Evolutionary conservation across 1,140 invertebrate species (phyloP).

Genomic region (Atta texana): DNA sequence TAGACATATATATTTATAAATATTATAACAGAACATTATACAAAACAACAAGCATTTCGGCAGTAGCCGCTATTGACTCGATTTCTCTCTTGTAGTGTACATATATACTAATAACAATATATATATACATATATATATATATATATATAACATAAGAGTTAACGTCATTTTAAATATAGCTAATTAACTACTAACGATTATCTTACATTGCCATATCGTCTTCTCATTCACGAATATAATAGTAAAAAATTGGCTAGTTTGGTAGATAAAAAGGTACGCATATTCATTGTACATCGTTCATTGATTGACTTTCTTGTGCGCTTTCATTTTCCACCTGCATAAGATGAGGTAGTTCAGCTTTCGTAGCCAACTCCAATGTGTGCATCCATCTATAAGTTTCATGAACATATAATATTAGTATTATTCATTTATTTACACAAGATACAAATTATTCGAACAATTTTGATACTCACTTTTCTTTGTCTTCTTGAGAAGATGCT

Average conservation of each 20-base stretch:
- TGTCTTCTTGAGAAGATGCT: constrained; percentile 84
- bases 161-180: constrained; percentile 76
- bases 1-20: constrained; percentile 83
- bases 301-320: constrained; percentile 80
- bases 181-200: constrained; percentile 76
- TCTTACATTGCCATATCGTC: constrained; percentile 68
- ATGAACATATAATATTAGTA: not conserved
- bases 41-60: constrained; percentile 84
- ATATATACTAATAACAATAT: constrained; percentile 64
- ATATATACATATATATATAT: constrained; percentile 71
- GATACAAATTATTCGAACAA: not conserved
- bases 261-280: constrained; percentile 78
- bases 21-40: constrained; percentile 85
- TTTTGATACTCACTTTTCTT: constrained; percentile 82
- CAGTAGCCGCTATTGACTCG: constrained; percentile 78
- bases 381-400: constrained; percentile 84
- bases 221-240: constrained; percentile 65
- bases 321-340: constrained; percentile 71
- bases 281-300: constrained; percentile 77
- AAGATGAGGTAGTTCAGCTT: constrained; percentile 85
- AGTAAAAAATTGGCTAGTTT: constrained; percentile 80
- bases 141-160: constrained; percentile 79
- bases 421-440: not conserved
- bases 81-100: constrained; percentile 68
- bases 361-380: constrained; percentile 85